Evolutionary conservation across 2,888 invertebrate species (phyloP).

Genomic region (Zygogramma bicolorata): DNA sequence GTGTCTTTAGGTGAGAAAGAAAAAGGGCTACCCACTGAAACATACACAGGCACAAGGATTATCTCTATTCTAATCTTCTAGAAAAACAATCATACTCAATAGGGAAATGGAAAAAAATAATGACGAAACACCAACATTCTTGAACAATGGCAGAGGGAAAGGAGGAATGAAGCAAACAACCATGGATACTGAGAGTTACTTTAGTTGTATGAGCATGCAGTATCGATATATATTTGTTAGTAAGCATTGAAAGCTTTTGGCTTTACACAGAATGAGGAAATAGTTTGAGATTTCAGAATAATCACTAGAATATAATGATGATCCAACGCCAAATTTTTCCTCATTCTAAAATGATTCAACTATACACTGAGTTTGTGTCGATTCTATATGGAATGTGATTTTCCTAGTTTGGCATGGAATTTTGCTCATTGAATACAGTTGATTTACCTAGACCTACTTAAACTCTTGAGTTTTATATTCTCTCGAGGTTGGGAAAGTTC

Average conservation of each 20-base stretch:
- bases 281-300: not conserved
- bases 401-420: no score
- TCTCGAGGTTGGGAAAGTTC: no score
- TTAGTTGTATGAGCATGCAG: slow-evolving; percentile 35
- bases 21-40: slow-evolving; percentile 35
- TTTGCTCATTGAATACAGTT: no score
- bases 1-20: not conserved
- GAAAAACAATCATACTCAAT: slow-evolving; percentile 35
- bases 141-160: slow-evolving; percentile 45
- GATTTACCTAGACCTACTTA: no score
- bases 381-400: no score
- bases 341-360: no score
- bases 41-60: slow-evolving; percentile 58
- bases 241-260: not conserved
- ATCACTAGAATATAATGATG: not conserved
- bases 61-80: slow-evolving; percentile 51
- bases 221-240: not conserved
- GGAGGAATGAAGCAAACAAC: slow-evolving; percentile 30
- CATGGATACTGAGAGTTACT: slow-evolving; percentile 14
- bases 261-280: not conserved
- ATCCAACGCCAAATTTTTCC: not conserved
- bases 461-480: no score
- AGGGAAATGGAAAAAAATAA: slow-evolving; percentile 49
- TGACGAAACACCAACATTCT: slow-evolving; percentile 65
- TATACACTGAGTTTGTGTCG: no score